These are phyloP conservation scores for Albula goreensis DNA, from an alignment of 2,113 vertebrate genomes.

Conservation along the genomic window DNA sequence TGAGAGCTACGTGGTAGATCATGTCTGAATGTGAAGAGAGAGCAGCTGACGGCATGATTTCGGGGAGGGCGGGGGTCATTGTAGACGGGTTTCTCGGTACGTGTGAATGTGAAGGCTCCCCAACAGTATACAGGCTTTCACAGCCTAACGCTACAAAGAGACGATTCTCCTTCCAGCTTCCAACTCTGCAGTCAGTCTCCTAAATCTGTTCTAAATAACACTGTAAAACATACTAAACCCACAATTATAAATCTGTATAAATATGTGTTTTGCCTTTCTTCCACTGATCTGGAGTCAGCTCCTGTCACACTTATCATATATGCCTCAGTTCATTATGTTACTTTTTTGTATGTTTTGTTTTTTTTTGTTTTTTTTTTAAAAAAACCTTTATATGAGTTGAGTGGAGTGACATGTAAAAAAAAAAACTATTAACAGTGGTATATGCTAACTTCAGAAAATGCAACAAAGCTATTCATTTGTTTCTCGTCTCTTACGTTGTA, in stretches of 20 bases:
- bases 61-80: background rate
- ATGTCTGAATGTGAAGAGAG: slow-evolving; percentile 32
- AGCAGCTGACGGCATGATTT: background rate
- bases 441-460: background rate
- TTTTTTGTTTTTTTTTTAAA: background rate
- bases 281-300: background rate
- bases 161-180: too few species aligned
- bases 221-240: too few species aligned
- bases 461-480: background rate
- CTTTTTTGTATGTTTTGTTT: background rate
- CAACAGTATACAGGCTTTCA: background rate
- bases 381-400: background rate
- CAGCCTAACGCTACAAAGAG: background rate
- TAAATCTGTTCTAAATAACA: too few species aligned
- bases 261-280: background rate
- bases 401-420: background rate
- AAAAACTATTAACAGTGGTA: background rate
- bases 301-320: background rate
- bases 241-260: too few species aligned
- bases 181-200: too few species aligned
- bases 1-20: slow-evolving; percentile 67
- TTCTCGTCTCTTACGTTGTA: background rate
- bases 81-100: background rate
- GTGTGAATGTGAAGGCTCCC: background rate
- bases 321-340: background rate